Conservation (phyloP, 2,797 vertebrate genomes). For the Streptopelia turtur region DNA sequence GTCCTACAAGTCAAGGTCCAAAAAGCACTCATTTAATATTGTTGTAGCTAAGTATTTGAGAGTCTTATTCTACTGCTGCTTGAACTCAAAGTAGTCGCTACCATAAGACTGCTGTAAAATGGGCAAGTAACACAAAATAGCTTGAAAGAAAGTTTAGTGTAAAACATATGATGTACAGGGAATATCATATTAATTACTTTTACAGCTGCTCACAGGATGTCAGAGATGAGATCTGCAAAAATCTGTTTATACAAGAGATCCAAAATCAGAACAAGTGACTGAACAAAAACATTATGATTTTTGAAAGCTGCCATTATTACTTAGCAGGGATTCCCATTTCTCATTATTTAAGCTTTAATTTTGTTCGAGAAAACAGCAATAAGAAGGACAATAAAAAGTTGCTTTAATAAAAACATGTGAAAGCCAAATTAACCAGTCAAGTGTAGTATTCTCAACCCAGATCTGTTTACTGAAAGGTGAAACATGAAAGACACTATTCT, state of each 20-base stretch:
- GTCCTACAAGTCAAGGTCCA: not conserved
- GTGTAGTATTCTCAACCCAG: slow-evolving; percentile 28
- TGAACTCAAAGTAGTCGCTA: not conserved
- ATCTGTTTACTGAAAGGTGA: slow-evolving; percentile 61
- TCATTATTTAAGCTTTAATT: not conserved
- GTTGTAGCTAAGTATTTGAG: not conserved
- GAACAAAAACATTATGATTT: not conserved
- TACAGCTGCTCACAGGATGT: not conserved
- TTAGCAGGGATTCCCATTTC: not conserved
- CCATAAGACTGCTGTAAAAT: not conserved
- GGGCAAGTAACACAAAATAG: not conserved
- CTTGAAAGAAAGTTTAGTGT: not conserved
- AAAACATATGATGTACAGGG: not conserved
- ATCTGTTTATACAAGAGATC: not conserved
- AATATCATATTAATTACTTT: not conserved
- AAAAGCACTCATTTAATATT: not conserved
- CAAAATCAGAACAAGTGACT: not conserved
- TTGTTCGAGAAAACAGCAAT: not conserved
- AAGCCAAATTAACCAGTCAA: slow-evolving; percentile 47
- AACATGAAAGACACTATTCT: slow-evolving; percentile 66
- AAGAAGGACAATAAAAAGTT: not conserved
- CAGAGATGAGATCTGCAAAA: not conserved
- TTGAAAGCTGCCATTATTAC: not conserved
- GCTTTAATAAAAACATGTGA: not conserved
- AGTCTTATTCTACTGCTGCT: not conserved